Percentiles rank a stretch among this genome's conserved stretches.
phyloP scores from a whole-genome alignment of 2,797 vertebrate species.

The Anguilla anguilla region DNA sequence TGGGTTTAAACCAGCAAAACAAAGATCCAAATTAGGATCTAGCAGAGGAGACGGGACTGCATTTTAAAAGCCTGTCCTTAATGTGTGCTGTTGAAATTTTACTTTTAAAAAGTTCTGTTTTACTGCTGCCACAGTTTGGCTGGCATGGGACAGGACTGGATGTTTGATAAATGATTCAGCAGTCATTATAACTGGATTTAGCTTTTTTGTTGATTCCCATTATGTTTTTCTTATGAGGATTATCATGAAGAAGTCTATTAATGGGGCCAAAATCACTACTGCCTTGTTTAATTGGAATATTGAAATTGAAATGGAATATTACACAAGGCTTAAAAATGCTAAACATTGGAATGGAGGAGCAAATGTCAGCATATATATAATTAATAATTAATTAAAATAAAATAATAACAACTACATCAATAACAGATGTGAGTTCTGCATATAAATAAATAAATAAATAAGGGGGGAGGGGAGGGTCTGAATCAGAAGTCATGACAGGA shows the following conservation, averaged over 20 bases:
- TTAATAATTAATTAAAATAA: too few relatives aligned
- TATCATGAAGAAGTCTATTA: neutral
- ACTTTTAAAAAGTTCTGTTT: neutral
- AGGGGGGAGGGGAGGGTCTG: neutral
- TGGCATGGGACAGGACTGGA: neutral
- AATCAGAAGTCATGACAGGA: constrained; percentile 36
- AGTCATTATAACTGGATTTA: neutral
- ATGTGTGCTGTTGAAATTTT: neutral
- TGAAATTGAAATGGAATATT: neutral
- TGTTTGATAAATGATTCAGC: neutral
- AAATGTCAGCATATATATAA: too few relatives aligned
- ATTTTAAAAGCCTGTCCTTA: neutral
- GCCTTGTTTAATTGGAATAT: neutral
- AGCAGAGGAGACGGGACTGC: neutral
- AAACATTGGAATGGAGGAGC: too few relatives aligned
- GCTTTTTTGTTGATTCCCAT: neutral
- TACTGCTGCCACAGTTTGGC: neutral
- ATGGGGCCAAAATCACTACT: neutral
- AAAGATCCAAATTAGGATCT: constrained; percentile 1
- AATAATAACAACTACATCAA: too few relatives aligned
- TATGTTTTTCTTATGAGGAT: neutral
- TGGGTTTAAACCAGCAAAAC: neutral
- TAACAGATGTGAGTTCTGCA: too few relatives aligned
- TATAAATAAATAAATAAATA: too few relatives aligned
- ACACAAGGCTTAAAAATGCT: too few relatives aligned